Conservation (phyloP, 2,113 vertebrate genomes). For the Pangasianodon gigas region DNA sequence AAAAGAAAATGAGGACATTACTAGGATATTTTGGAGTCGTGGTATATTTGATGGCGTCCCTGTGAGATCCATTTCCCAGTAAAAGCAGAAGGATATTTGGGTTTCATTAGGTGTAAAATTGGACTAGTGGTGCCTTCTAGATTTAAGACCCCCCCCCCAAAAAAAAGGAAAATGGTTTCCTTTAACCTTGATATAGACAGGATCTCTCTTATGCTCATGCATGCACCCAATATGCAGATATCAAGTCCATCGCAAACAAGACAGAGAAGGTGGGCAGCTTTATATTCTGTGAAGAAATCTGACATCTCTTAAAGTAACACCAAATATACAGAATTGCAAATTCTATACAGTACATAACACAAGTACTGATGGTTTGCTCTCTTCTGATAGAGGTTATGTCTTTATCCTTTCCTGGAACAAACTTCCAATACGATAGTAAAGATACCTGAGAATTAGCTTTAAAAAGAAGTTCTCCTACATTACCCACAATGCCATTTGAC, state of each 20-base stretch:
- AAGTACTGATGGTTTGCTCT: neutral
- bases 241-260: slow-evolving; percentile 21
- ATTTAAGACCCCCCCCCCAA: slow-evolving; percentile 3
- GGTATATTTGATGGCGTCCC: slow-evolving; percentile 32
- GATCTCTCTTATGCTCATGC: neutral
- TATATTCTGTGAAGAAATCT: neutral
- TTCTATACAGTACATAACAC: neutral
- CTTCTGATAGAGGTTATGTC: neutral
- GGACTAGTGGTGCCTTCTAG: slow-evolving; percentile 31
- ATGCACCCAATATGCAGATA: slow-evolving; percentile 11
- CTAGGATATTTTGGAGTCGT: slow-evolving; percentile 11
- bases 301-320: neutral
- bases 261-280: neutral
- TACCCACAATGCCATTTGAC: neutral
- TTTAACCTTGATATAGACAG: slow-evolving; percentile 37
- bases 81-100: slow-evolving; percentile 37
- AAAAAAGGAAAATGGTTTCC: slow-evolving; percentile 29
- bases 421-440: neutral
- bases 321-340: neutral
- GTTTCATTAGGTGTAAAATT: slow-evolving; percentile 48
- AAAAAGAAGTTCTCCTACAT: too few relatives aligned
- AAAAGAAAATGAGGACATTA: slow-evolving; percentile 51
- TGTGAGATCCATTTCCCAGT: slow-evolving; percentile 37
- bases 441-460: neutral
- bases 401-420: neutral